Evolutionary conservation across 2,113 vertebrate species (phyloP), one percentile per base, ranked within the genome.

Genomic region (Microcebus tavaratra): DNA sequence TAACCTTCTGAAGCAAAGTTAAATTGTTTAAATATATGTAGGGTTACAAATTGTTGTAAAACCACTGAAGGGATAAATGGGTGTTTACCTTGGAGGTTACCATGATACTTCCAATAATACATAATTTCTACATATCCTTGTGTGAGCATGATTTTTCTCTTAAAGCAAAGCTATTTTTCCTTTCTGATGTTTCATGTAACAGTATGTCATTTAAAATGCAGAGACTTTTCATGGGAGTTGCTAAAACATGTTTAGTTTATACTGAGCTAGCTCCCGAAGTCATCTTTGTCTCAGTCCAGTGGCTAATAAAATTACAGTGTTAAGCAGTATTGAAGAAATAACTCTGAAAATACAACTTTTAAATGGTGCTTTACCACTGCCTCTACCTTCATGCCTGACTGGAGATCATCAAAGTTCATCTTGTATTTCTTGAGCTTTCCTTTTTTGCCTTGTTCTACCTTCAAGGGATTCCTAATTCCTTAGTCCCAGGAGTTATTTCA

Each of bases 231-330:
- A 80, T 83, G 27, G 57, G 50, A 95, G 79, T 93, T 93, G 48
- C 94, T 97, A 86, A 91, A 94, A 94, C 50, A 61, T 84, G 23
- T 88, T 94, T 50, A n/a, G 27, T 97, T 97, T 97, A 95, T 84
- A 55, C 23, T 78, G 91, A 88, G 65, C 45, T 57, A 83, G 70
- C 36, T 73, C 57, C 39, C 59, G 42, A 48, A 97, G 36, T 88
- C 83, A 86, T 97, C 75, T 96, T 97, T 94, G 34, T 97, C 92
- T 97, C 96, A 95, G 84, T 92, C 80, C 91, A 96, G 21, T 97
- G 86, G 50, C 53, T 97, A 98, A 97, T 95, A 95, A 97, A 97
- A 97, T 94, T 88, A 97, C 53, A 96, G 84, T 84, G 86, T 91
- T 97, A 94, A 95, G 92, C 63, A 97, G 21, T 86, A 76, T n/a